Evolutionary conservation across 2,113 vertebrate species (phyloP), one percentile per base, ranked within the genome.

Genomic region (Lepidothrix coronata): DNA sequence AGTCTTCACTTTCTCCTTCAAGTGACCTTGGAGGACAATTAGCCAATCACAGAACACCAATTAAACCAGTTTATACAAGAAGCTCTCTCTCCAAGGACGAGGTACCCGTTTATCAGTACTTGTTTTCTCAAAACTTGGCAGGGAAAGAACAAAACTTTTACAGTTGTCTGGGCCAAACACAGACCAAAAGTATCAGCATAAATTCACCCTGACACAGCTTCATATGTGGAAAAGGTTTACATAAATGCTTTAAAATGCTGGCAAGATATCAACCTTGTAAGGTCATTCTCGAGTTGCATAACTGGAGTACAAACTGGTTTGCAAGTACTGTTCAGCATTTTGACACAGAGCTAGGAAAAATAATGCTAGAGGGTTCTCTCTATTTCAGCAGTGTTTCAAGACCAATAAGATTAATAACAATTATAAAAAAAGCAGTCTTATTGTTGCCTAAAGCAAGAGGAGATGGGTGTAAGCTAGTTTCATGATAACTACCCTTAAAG

Each of bases 231-330:
- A 91, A 80, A 11, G 1, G 0, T 84, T 95, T 93, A 75, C 66
- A 30, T 68, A 88, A 97, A 93, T 51, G 37, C 30, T 88, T 70
- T 67, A 91, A 84, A 94, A 87, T 57, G 70, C 9, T 72, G 82
- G 39, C 49, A 94, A 92, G 63, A 81, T 70, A 23, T 79, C 66
- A 66, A 27, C 49, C 48, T 93, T 79, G 46, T 63, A 94, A 96
- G 52, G 49, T 93, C 31, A 54, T 77, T 91, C 72, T 93, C 41
- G 87, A 91, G 62, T 86, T 93, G 22, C 31, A 74, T 78, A 93
- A 96, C 94, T 95, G 95, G 39, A 93, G 94, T 89, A 96, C 71
- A 95, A 95, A 93, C 92, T 96, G 51, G 10, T 88, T 95, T 95
- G 30, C 72, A 92, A 94, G 49, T 83, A 83, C 63, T 24, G 14